Evolutionary conservation across 1,140 invertebrate genomes (phyloP), one percentile per base, ranked within the genome.

Genomic region (Harlomillsia oculata): DNA sequence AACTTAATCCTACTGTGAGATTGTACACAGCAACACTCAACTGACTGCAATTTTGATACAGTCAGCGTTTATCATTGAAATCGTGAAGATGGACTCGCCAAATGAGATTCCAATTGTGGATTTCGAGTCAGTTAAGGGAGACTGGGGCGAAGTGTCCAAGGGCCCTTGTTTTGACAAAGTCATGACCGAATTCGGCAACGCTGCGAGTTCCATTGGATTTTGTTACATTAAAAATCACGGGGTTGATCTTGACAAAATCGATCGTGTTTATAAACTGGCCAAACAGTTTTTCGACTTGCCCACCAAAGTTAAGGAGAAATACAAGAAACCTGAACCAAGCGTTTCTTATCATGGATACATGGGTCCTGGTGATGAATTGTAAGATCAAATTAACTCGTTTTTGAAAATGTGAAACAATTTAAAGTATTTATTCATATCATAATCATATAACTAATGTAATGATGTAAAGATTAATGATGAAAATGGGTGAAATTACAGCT

Each of bases 201-300:
- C 44, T 18, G 39, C 49, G 34, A 28, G 36, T 29, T 44, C 36
- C 20, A 56, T 56, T 29, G 54, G 54, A 3, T 56, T 56, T 41
- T 32, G 34, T 2, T 56, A 56, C 18, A 13, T 56, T 11, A 32
- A 49, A 8, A 56, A 56, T 25, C 54, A 56, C 41, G 54, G 54
- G 1, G 37, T 56, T 18, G 39, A 50, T 32, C 25, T 49, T 6
- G 16, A 28, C 6, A 48, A 46, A 32, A 41, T 54, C 20, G 52
- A 54, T 18, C 26, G 20, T 16, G 28, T 54, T 11, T 45, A 44
- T 18, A 26, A 45, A 25, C 23, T 34, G 6, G 39, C 50, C 6
- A 39, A 41, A 39, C 25, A 53, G 11, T 53, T 53, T 41, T 53
- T 53, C 41, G 37, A 53, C 14, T 23, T 40, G 23, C 37, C 50